phyloP scores from a whole-genome alignment of 1,140 invertebrate genomes.

The Brachionus paranguensis region DNA sequence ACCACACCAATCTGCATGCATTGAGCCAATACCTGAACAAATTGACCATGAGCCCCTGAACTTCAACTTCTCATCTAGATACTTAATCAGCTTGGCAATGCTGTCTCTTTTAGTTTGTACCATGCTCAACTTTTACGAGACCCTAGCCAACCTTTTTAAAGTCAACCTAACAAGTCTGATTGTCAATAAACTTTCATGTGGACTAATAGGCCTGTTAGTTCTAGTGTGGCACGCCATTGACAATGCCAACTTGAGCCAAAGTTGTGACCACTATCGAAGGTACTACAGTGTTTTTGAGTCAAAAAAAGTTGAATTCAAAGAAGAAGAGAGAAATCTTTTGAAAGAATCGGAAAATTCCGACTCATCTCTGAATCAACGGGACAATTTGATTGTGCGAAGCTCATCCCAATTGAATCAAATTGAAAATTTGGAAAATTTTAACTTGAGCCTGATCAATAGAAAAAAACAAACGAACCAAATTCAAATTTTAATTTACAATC shows the following conservation, averaged over 20 bases:
- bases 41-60: background rate
- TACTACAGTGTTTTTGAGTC: background rate
- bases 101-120: background rate
- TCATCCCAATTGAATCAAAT: background rate
- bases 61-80: background rate
- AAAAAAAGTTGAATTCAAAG: background rate
- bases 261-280: background rate
- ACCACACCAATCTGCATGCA: background rate
- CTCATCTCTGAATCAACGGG: background rate
- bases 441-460: background rate
- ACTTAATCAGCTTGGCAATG: background rate
- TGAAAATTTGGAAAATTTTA: background rate
- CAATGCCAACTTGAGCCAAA: background rate
- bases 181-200: background rate
- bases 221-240: background rate
- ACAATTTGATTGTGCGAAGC: conserved; percentile 10
- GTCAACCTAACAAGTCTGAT: background rate
- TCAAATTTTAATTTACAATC: background rate
- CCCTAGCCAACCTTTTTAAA: background rate
- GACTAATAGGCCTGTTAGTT: background rate
- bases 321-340: background rate
- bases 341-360: conserved; percentile 5
- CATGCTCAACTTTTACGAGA: background rate
- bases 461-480: background rate
- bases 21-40: background rate